phyloP scores from a whole-genome alignment of 2,888 invertebrate genomes.

The Pseudococcus viburni region DNA sequence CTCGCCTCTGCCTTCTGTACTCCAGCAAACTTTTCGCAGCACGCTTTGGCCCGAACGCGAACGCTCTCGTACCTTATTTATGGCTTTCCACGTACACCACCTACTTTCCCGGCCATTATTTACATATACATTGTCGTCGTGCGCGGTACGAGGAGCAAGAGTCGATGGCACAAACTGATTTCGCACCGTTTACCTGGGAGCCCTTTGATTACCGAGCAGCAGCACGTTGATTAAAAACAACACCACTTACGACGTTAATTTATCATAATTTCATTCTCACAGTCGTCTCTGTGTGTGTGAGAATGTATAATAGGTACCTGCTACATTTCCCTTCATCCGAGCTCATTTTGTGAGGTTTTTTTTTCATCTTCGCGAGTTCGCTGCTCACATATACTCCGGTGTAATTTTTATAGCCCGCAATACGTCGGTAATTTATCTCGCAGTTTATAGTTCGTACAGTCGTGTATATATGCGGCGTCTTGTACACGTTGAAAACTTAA shows the following conservation, averaged over 20 bases:
- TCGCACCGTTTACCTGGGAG: conserved; percentile 3
- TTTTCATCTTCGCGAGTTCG: neutral
- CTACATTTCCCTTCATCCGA: neutral
- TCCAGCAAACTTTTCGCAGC: conserved; percentile 4
- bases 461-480: conserved; percentile 7
- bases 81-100: conserved; percentile 8
- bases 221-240: conserved; percentile 43
- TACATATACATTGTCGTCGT: conserved; percentile 19
- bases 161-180: conserved; percentile 31
- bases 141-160: neutral
- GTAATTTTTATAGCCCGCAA: conserved; percentile 3
- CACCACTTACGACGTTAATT: conserved; percentile 31
- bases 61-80: conserved; percentile 24
- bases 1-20: neutral
- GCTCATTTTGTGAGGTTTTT: neutral
- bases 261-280: conserved; percentile 23
- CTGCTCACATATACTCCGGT: neutral
- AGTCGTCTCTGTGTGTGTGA: neutral
- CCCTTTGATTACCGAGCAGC: neutral
- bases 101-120: conserved; percentile 27
- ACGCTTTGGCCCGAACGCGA: conserved; percentile 3
- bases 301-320: neutral
- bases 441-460: neutral
- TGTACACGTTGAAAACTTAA: conserved; percentile 30
- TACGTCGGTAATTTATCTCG: conserved; percentile 32